These are phyloP conservation scores for Pampusana beccarii DNA, from an alignment of 2,113 vertebrate species.

Conservation along the genomic window DNA sequence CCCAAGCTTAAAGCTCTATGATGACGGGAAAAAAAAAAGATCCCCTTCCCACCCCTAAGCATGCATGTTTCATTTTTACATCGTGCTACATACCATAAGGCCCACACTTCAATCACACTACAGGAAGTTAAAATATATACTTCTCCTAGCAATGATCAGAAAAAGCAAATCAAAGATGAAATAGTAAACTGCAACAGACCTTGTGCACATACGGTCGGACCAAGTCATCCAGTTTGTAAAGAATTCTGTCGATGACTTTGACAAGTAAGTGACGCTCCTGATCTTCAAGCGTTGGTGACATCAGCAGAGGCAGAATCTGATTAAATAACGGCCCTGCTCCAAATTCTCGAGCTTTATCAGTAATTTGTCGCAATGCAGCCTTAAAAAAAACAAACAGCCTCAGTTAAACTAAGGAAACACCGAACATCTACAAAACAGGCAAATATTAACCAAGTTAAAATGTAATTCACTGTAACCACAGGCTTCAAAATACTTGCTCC, in stretches of 20 bases:
- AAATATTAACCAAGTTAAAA: not conserved
- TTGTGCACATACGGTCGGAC: slow-evolving; percentile 98
- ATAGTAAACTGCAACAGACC: slow-evolving; percentile 68
- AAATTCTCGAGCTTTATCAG: slow-evolving; percentile 97
- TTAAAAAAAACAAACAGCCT: slow-evolving; percentile 28
- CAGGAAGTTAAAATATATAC: not conserved
- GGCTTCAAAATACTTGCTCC: not conserved
- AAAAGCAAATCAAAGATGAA: not conserved
- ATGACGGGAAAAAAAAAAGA: not conserved
- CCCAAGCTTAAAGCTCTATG: no score
- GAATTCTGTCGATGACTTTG: slow-evolving; percentile 97
- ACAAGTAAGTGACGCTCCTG: slow-evolving; percentile 98
- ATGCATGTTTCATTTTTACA: not conserved
- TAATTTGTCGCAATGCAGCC: slow-evolving; percentile 96
- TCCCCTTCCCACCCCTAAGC: not conserved
- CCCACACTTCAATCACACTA: not conserved
- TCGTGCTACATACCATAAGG: not conserved
- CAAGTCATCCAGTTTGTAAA: slow-evolving; percentile 97
- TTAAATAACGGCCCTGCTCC: slow-evolving; percentile 97
- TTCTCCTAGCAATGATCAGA: not conserved
- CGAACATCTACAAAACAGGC: not conserved
- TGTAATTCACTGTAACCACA: not conserved
- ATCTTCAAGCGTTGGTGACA: slow-evolving; percentile 98
- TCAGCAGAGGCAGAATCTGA: slow-evolving; percentile 95
- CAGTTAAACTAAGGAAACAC: not conserved